Evolutionary conservation across 2,888 invertebrate genomes (phyloP), one percentile per base, ranked within the genome.

Genomic region (Hyles lineata): DNA sequence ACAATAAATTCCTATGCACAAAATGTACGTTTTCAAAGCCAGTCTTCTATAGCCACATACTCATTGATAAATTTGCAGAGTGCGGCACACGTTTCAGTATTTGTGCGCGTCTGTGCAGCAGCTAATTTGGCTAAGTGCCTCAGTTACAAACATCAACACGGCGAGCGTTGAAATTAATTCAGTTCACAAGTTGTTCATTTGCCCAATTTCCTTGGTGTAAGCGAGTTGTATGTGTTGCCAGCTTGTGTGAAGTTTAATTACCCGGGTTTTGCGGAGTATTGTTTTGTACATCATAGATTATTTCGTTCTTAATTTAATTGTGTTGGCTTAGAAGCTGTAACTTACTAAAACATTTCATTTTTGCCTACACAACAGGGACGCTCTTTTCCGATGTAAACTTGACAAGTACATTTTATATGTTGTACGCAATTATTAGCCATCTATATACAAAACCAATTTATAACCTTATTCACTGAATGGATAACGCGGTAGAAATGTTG

Each of bases 121-220:
- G 21, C 17, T 67, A 67, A 67, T 67, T 67, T 67, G n/a, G 35
- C 35, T 63, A 67, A 67, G 50, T 67, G 67, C 29, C 32, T 17
- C 63, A 67, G 50, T 67, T 50, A 35, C 63, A 43, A 67, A 67
- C 21, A 63, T 63, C 63, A 63, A 63, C 63, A 63, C 21, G 67
- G 11, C 7, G n/a, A 50, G 67, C 43, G 67, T 63, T 35, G 19
- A 23, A 43, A 50, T 67, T 67, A 50, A 67, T 67, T 67, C 50
- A 67, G 21, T 67, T 67, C 43, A 19, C 61, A 67, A 67, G 50
- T 67, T 67, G 67, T 67, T 50, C 67, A 67, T 67, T 67, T 67
- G 15, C 67, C 67, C 67, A 67, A 67, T 67, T 67, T 67, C 67
- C 50, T 67, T 43, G 43, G 67, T 23, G 43, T 43, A 50, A 67